These are phyloP conservation scores for Oryzias dopingdopingensis DNA, from an alignment of 2,797 vertebrate species.

Conservation along the genomic window DNA sequence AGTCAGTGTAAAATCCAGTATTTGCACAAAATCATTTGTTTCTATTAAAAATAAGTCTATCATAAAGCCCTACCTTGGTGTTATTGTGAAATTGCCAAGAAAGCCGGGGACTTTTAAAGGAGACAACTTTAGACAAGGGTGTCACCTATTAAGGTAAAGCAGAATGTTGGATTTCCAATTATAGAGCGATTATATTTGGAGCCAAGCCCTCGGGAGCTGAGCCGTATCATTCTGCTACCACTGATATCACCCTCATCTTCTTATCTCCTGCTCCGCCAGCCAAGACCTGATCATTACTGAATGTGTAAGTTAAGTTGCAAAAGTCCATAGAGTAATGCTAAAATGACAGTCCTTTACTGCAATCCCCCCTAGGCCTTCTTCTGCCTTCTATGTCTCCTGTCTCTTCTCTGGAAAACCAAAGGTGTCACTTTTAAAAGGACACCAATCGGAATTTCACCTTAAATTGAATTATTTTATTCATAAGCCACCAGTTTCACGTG, in stretches of 20 bases:
- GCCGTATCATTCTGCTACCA: constrained; percentile 26
- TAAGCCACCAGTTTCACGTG: constrained; percentile 2
- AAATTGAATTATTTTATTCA: constrained; percentile 29
- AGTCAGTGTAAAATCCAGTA: background rate
- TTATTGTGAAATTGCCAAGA: constrained; percentile 32
- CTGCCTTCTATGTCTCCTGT: constrained; percentile 15
- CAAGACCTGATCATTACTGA: constrained; percentile 60
- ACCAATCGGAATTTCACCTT: constrained; percentile 13
- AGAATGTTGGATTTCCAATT: constrained; percentile 54
- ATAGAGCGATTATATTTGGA: constrained; percentile 45
- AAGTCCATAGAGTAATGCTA: constrained; percentile 41
- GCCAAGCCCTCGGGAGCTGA: constrained; percentile 43
- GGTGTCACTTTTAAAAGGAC: constrained; percentile 20
- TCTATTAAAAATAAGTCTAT: constrained; percentile 32
- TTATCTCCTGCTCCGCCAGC: constrained; percentile 49
- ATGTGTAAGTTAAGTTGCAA: constrained; percentile 48
- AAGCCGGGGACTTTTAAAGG: constrained; percentile 28
- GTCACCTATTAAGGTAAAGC: constrained; percentile 48
- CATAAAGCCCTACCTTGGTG: constrained; percentile 6
- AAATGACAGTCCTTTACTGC: constrained; percentile 42
- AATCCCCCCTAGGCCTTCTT: constrained; percentile 36
- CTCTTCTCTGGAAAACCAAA: constrained; percentile 24
- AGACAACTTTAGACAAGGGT: constrained; percentile 25
- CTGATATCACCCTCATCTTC: constrained; percentile 56
- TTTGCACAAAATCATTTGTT: constrained; percentile 34